These are phyloP conservation scores for Rhimphoctona megacephalus DNA, from an alignment of 2,888 invertebrate species.

Conservation along the genomic window DNA sequence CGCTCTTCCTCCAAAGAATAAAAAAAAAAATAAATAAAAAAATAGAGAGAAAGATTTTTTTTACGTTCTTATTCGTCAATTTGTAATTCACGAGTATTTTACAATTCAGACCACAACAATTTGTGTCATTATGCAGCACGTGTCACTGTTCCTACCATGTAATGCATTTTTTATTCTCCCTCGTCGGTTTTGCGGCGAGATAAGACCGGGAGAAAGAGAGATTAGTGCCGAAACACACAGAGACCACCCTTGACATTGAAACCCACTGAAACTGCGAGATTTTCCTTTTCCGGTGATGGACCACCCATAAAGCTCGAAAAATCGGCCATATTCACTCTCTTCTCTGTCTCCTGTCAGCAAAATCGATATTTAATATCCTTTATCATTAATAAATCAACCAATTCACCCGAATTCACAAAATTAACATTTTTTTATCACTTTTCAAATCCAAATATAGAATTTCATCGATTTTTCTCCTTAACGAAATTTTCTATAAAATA, in stretches of 20 bases:
- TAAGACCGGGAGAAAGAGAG: slow-evolving; percentile 3
- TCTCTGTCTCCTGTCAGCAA: not conserved
- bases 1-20: not conserved
- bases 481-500: not conserved
- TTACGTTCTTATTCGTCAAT: slow-evolving; percentile 27
- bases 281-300: slow-evolving; percentile 29
- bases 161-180: slow-evolving; percentile 43
- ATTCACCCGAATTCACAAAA: slow-evolving; percentile 8
- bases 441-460: not conserved
- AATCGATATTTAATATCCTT: not conserved
- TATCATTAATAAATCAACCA: slow-evolving; percentile 26
- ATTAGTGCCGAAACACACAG: slow-evolving; percentile 16
- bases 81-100: slow-evolving; percentile 25
- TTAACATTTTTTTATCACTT: slow-evolving; percentile 12
- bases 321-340: not conserved
- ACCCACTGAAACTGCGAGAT: slow-evolving; percentile 34
- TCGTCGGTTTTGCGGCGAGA: slow-evolving; percentile 35
- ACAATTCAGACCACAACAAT: slow-evolving; percentile 29
- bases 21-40: too few relatives aligned
- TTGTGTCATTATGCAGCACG: slow-evolving; percentile 49
- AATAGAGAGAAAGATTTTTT: slow-evolving; percentile 9
- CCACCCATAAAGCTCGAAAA: slow-evolving; percentile 44
- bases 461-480: not conserved
- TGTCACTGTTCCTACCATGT: slow-evolving; percentile 22
- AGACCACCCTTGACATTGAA: slow-evolving; percentile 31